Conservation (phyloP, 2,113 vertebrate genomes). For the Etheostoma cragini region DNA sequence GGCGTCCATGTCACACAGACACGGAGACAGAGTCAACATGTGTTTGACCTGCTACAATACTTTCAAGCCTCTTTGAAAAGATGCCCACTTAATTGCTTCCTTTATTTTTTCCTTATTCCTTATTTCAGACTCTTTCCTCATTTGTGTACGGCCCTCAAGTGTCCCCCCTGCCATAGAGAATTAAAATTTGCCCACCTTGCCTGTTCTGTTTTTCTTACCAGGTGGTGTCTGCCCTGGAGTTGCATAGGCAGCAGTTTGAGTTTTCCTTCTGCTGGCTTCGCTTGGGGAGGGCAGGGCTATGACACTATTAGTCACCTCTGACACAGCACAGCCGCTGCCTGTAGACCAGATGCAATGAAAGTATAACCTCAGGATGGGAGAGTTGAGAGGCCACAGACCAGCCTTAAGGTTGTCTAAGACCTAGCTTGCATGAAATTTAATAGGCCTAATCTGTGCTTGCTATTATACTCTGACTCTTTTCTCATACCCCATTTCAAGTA, state of each 20-base stretch:
- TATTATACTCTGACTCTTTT: conserved; percentile 31
- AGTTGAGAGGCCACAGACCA: conserved; percentile 43
- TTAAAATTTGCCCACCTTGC: conserved; percentile 59
- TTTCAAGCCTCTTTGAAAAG: conserved; percentile 59
- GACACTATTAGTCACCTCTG: conserved; percentile 79
- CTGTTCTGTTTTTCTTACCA: conserved; percentile 37
- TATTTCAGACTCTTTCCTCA: conserved; percentile 47
- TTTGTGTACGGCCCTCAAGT: conserved; percentile 36
- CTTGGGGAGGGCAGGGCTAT: conserved; percentile 53
- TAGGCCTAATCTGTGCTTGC: neutral
- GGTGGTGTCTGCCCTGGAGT: conserved; percentile 48
- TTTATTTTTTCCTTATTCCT: conserved; percentile 15
- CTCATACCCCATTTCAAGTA: conserved; percentile 26
- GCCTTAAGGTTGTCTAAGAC: conserved; percentile 38
- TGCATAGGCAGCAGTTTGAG: conserved; percentile 72
- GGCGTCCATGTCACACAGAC: conserved; percentile 61
- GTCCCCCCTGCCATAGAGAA: conserved; percentile 48
- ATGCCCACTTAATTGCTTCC: conserved; percentile 29
- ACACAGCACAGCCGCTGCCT: conserved; percentile 69
- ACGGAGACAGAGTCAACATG: conserved; percentile 53
- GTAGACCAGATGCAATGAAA: conserved; percentile 68
- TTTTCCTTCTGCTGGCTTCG: conserved; percentile 50
- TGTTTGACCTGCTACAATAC: conserved; percentile 62
- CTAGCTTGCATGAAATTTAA: conserved; percentile 12
- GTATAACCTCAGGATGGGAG: conserved; percentile 57